Evolutionary conservation across 2,113 vertebrate species (phyloP).

Genomic region (Indri indri): DNA sequence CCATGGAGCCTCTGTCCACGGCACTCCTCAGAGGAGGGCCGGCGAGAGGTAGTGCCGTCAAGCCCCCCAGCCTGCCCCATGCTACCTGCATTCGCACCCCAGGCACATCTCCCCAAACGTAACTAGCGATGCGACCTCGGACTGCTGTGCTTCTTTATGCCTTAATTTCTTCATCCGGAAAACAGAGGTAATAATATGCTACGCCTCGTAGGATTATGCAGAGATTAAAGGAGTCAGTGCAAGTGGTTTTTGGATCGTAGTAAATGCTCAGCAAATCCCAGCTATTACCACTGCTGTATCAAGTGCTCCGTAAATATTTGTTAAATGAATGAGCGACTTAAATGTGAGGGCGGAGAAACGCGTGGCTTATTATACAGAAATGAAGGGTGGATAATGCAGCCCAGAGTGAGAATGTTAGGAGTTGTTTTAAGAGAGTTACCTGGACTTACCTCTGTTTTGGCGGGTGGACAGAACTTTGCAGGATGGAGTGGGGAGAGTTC

Average conservation of each 20-base stretch:
- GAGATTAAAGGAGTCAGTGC: neutral
- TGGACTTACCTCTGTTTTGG: neutral
- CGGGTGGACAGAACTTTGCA: too few relatives aligned
- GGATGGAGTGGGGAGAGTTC: fast-evolving
- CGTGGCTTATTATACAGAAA: too few relatives aligned
- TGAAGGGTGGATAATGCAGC: too few relatives aligned
- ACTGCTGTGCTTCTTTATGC: fast-evolving
- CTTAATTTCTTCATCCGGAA: neutral
- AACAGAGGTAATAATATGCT: fast-evolving
- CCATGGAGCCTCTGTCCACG: neutral
- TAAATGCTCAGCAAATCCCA: neutral
- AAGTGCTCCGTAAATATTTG: neutral
- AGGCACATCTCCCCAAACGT: fast-evolving
- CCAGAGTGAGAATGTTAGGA: too few relatives aligned
- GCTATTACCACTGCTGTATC: fast-evolving
- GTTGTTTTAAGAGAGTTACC: neutral
- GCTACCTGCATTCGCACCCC: neutral
- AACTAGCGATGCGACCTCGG: fast-evolving
- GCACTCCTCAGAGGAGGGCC: neutral
- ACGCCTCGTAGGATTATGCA: fast-evolving
- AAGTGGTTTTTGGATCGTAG: fast-evolving
- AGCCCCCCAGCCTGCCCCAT: fast-evolving
- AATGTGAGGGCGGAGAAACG: neutral
- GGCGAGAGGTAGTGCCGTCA: fast-evolving
- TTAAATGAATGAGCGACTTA: neutral